Conservation (phyloP, 2,113 vertebrate genomes). For the Lepus americanus region DNA sequence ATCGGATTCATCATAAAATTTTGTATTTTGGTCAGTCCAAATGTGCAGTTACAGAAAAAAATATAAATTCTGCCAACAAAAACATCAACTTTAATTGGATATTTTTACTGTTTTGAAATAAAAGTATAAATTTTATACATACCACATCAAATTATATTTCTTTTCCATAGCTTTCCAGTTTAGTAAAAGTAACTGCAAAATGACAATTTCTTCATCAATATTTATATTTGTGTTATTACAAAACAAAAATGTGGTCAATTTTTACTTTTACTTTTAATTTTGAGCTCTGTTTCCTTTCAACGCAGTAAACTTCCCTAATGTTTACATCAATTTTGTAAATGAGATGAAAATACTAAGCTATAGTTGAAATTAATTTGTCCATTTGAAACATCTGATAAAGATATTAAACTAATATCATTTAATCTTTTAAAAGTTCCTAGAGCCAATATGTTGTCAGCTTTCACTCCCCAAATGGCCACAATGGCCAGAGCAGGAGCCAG, state of each 20-base stretch:
- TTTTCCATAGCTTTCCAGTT: background rate
- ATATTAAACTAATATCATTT: background rate
- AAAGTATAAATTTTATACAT: background rate
- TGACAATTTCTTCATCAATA: background rate
- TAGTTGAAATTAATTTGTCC: background rate
- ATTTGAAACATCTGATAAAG: background rate
- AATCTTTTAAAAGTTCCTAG: background rate
- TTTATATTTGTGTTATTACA: background rate
- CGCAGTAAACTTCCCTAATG: background rate
- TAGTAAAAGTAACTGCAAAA: background rate
- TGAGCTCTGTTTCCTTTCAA: background rate
- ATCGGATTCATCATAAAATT: background rate
- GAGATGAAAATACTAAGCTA: background rate
- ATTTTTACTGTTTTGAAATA: slow-evolving; percentile 42
- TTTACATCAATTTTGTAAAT: slow-evolving; percentile 33
- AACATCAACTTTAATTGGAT: background rate
- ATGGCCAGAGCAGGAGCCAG: no score
- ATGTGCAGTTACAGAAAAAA: background rate
- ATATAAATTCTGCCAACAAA: background rate
- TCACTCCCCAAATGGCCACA: background rate
- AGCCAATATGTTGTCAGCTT: background rate
- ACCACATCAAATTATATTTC: background rate
- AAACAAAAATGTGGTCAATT: background rate
- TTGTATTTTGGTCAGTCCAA: background rate
- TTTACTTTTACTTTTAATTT: background rate